Conservation (phyloP, 2,113 vertebrate genomes). For the Nanorana parkeri region DNA sequence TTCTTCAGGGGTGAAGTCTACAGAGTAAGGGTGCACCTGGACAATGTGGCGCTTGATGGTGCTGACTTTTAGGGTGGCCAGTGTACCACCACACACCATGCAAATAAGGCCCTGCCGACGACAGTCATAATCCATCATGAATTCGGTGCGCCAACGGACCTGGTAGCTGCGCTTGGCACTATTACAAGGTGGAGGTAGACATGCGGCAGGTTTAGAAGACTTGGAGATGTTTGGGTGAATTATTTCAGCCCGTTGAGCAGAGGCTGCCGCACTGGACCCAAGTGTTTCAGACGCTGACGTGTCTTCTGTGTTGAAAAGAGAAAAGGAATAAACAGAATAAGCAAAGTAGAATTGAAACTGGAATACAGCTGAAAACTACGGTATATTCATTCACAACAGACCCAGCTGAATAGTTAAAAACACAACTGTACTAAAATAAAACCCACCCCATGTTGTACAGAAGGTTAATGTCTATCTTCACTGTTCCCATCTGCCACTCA, state of each 20-base stretch:
- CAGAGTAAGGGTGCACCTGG: slow-evolving; percentile 87
- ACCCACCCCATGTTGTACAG: too few species aligned
- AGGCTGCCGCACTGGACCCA: neutral
- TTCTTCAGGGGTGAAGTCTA: slow-evolving; percentile 79
- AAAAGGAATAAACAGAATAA: neutral
- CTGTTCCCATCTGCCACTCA: too few species aligned
- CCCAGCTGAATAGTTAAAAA: neutral
- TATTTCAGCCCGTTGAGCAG: neutral
- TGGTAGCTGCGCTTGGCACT: slow-evolving; percentile 91
- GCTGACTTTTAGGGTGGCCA: slow-evolving; percentile 86
- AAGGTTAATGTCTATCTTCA: too few species aligned
- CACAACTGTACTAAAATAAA: too few species aligned
- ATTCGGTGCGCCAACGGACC: slow-evolving; percentile 86
- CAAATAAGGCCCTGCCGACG: slow-evolving; percentile 81
- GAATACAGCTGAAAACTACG: neutral
- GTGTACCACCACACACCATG: slow-evolving; percentile 83
- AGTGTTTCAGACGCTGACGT: slow-evolving; percentile 42
- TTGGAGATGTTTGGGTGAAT: slow-evolving; percentile 41
- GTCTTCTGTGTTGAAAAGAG: slow-evolving; percentile 33
- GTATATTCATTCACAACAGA: neutral
- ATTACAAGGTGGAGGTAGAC: slow-evolving; percentile 72
- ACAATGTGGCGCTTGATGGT: slow-evolving; percentile 87
- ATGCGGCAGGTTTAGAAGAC: neutral
- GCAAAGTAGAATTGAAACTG: neutral
- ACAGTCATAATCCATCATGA: slow-evolving; percentile 91